Base-by-base conservation (phyloP, 2,888 invertebrate genomes). In the Epiblema foenella region DNA sequence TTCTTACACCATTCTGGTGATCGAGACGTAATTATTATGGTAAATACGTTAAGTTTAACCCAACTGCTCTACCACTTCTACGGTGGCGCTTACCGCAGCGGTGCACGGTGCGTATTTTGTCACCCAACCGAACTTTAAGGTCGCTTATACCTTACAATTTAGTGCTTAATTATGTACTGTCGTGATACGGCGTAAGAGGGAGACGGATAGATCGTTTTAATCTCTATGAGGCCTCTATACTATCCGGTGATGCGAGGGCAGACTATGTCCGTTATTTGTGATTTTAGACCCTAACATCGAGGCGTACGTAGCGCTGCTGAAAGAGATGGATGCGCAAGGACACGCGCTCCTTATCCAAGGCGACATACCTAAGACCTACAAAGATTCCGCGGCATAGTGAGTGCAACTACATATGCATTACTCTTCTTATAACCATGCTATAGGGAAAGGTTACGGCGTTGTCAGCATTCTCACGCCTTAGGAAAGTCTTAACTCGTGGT, bases 311-410 rank as follows among this genome's bases (percentile, higher is more conserved):
- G 77, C 85, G 1, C 69, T 93, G 33, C 72, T 93, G 20, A 83
- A 78, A 37, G 88, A 89, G 78, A 89, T 92, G 89, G 91, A 92
- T 65, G 75, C 79, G 0, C 80, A 85, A 2, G 90, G 89, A 0
- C 87, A 89, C 18, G 54, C 72, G 0, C 74, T 77, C 0, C 82
- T 92, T 0, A 78, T 91, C 11, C 87, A 86, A 68, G 89, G 86
- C 42, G 75, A 84, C 15, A 84, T 88, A n/a, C 80, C 85, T 0
- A 92, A 89, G 75, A 82, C 90, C 1, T 83, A 81, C 64, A 86
- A 87, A 64, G 89, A 89, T 24, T 79, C 87, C 0, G 89, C 91
- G 0, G 77, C 79, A 51, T 91, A 90, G 92, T 93, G 73, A 87
- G 87, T 81, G 67, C 20, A n/a, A n/a, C n/a, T n/a, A 29, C 57